Evolutionary conservation across 2,888 invertebrate genomes (phyloP), one percentile per base, ranked within the genome.

Genomic region (Eupithecia vulgata): DNA sequence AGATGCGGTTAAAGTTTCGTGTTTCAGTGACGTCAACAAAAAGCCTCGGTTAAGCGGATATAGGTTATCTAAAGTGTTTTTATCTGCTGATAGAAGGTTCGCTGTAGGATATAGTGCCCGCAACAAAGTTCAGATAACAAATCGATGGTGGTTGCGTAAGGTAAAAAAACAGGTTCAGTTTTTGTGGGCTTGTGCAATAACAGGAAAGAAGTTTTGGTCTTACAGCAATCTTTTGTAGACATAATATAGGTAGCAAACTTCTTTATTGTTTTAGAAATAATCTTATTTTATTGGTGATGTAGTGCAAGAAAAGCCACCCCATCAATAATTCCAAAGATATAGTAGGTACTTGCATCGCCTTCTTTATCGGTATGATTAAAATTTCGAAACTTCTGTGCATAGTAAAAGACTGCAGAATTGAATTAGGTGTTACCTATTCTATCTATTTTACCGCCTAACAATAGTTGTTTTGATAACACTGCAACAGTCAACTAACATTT

Each of bases 41-140:
- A 77, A 80, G 80, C 85, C 76, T 61, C 52, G 72, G 75, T 84
- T 85, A n/a, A 64, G 65, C 57, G 65, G 52, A 59, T n/a, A 15
- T 45, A 62, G 42, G 64, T 62, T 62, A 91, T 89, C 89, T 92
- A 85, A 83, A 91, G 90, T 89, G 81, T 79, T 86, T 88, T 89
- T 90, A 91, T 89, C 89, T 81, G 76, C 37, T 76, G 91, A 91
- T 91, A 91, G 82, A 83, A 84, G 80, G 35, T 25, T 37, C 40
- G 59, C 52, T 82, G 84, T 84, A 79, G 84, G 83, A 86, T 86
- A 85, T 83, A 86, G 82, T 84, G 79, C 81, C 78, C 72, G 81
- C 84, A 80, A 83, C 84, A 80, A 83, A 80, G 84, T 84, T 84
- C 79, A 77, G 84, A 84, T 87, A 87, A 83, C 74, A 79, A 78